Conservation (phyloP, 2,113 vertebrate species). For the human region GRCh38 chr1:56357501-56358000, state of each 20-base stretch:
- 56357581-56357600: neutral
- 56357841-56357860: neutral
- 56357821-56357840: neutral
- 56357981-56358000: neutral
- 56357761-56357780: neutral
- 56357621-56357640: neutral
- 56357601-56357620: neutral
- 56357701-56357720: neutral
- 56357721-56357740: neutral
- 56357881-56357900: neutral
- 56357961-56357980: neutral
- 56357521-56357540: neutral
- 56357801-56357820: neutral
- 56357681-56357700: rapidly evolving
- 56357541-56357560: neutral
- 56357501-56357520: neutral
- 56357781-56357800: neutral
- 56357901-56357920: neutral
- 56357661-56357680: neutral
- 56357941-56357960: neutral
- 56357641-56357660: neutral
- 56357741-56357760: neutral
- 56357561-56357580: neutral
- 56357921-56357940: neutral
- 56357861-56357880: neutral